Conservation (phyloP, 2,113 vertebrate species). For the Oncorhynchus masou region DNA sequence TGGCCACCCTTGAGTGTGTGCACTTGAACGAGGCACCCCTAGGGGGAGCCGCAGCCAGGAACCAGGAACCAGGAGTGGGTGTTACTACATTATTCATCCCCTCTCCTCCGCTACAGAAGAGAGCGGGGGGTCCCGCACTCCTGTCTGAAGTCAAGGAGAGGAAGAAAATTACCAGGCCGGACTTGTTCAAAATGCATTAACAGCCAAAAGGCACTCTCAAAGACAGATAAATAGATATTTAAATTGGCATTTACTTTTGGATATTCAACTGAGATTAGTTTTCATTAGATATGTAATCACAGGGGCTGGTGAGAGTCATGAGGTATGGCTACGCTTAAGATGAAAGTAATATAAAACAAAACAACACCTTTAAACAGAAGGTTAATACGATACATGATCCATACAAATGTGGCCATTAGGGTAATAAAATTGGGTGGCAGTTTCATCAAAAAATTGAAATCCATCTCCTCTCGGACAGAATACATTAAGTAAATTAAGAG, state of each 20-base stretch:
- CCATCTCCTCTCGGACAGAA: slow-evolving; percentile 19
- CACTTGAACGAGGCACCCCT: slow-evolving; percentile 51
- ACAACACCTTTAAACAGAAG: slow-evolving; percentile 42
- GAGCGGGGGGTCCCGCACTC: slow-evolving; percentile 39
- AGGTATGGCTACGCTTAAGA: slow-evolving; percentile 42
- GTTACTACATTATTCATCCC: slow-evolving; percentile 48
- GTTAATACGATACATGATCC: slow-evolving; percentile 44
- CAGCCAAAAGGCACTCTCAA: slow-evolving; percentile 56
- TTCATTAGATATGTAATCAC: slow-evolving; percentile 66
- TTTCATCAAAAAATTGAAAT: slow-evolving; percentile 39
- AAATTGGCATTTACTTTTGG: slow-evolving; percentile 71
- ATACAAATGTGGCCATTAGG: slow-evolving; percentile 49
- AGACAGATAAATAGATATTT: slow-evolving; percentile 54
- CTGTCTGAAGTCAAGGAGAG: slow-evolving; percentile 47
- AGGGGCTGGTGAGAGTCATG: slow-evolving; percentile 15
- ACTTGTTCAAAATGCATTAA: slow-evolving; percentile 45
- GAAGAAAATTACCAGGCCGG: slow-evolving; percentile 42
- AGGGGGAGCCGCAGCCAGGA: slow-evolving; percentile 8
- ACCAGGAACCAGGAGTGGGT: slow-evolving; percentile 10
- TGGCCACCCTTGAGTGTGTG: slow-evolving; percentile 31
- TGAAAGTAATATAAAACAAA: slow-evolving; percentile 44
- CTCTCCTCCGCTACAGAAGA: not conserved
- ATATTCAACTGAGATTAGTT: slow-evolving; percentile 61
- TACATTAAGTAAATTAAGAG: slow-evolving; percentile 30
- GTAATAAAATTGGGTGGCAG: slow-evolving; percentile 41